These are phyloP conservation scores for Pandemis cinnamomeana DNA, from an alignment of 2,888 invertebrate species.

Conservation along the genomic window DNA sequence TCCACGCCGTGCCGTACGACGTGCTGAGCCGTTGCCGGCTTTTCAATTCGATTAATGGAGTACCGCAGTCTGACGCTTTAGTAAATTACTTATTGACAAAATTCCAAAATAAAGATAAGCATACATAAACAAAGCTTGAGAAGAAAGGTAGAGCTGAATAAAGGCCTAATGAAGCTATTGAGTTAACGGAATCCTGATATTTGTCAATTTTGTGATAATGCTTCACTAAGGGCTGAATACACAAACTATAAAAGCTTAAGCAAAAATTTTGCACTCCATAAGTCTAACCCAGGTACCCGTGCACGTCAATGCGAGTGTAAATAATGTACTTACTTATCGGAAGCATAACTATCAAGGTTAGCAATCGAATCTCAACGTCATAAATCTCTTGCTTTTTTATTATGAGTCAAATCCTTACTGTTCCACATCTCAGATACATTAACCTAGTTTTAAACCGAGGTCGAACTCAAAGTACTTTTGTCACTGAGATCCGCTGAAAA, in stretches of 20 bases:
- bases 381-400: conserved; percentile 58
- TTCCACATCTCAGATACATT: conserved; percentile 74
- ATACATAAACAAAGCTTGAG: neutral
- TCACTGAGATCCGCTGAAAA: conserved; percentile 57
- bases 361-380: conserved; percentile 51
- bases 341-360: conserved; percentile 68
- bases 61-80: neutral
- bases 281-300: conserved; percentile 5
- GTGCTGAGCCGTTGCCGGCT: conserved; percentile 18
- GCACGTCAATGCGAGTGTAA: conserved; percentile 54
- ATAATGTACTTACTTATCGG: conserved; percentile 45
- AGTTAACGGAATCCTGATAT: neutral
- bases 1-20: conserved; percentile 1
- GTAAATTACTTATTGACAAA: neutral
- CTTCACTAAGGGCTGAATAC: conserved; percentile 3
- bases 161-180: neutral
- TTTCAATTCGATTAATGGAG: conserved; percentile 10
- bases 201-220: conserved; percentile 19
- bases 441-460: conserved; percentile 75
- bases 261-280: conserved; percentile 25
- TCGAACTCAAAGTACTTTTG: conserved; percentile 61
- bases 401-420: conserved; percentile 66
- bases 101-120: neutral
- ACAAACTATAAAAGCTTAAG: conserved; percentile 6
- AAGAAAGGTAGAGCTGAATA: neutral